Evolutionary conservation across 1,140 invertebrate genomes (phyloP).

Genomic region (Harpegnathos saltator): DNA sequence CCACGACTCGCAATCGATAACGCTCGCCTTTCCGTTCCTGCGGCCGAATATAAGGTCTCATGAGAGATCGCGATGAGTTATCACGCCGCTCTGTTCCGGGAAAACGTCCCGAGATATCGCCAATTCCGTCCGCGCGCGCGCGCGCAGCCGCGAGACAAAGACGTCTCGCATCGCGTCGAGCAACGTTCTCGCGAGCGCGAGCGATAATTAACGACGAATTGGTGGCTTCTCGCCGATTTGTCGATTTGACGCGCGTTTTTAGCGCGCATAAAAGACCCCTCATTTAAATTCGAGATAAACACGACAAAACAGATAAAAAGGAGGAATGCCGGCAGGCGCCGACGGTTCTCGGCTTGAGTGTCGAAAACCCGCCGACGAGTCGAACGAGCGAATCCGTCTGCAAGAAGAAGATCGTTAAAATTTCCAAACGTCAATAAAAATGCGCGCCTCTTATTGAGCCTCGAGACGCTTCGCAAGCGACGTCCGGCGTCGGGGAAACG

Average conservation of each 20-base stretch:
- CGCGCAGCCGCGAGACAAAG: background rate
- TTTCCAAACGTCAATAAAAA: too few relatives aligned
- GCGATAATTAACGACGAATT: background rate
- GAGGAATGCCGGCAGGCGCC: too few relatives aligned
- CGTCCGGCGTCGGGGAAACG: too few relatives aligned
- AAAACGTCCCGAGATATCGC: background rate
- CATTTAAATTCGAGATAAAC: too few relatives aligned
- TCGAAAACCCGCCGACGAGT: too few relatives aligned
- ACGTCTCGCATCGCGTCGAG: background rate
- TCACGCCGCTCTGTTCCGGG: background rate
- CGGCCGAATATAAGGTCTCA: background rate
- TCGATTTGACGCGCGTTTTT: background rate
- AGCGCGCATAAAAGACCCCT: too few relatives aligned
- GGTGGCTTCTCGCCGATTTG: background rate
- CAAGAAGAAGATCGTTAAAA: too few relatives aligned
- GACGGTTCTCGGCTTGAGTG: too few relatives aligned
- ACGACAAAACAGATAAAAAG: too few relatives aligned
- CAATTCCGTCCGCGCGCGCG: background rate
- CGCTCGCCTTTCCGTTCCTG: constrained; percentile 93
- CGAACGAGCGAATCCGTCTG: too few relatives aligned
- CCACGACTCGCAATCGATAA: constrained; percentile 94
- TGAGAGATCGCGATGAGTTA: background rate
- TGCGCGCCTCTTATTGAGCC: too few relatives aligned
- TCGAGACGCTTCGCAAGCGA: too few relatives aligned
- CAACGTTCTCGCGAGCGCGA: background rate